These are phyloP conservation scores for Trichacis sp. DNA, from an alignment of 2,888 invertebrate genomes.

Conservation along the genomic window DNA sequence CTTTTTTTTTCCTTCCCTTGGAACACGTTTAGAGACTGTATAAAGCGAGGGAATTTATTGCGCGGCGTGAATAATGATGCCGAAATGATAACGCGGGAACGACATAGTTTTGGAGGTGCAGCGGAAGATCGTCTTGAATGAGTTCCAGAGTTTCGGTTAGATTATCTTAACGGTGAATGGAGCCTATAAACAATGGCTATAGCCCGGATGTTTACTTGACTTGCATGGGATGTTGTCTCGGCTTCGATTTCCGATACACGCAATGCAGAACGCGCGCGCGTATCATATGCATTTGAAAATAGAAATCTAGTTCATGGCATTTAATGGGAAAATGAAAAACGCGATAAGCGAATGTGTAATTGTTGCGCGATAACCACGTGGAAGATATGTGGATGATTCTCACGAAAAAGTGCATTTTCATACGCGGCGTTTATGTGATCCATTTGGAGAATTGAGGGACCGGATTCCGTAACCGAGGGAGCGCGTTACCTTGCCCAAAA, in stretches of 20 bases:
- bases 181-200: neutral
- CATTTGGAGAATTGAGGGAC: no score
- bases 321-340: no score
- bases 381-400: no score
- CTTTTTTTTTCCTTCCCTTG: neutral
- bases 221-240: constrained; percentile 13
- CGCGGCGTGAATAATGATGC: neutral
- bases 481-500: no score
- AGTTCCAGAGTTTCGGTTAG: constrained; percentile 7
- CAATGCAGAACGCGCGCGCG: constrained; percentile 13
- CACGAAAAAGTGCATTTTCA: no score
- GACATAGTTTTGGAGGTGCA: neutral
- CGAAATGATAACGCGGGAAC: neutral
- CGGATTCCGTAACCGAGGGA: no score
- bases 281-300: neutral
- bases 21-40: neutral
- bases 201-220: constrained; percentile 2
- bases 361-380: no score
- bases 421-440: no score
- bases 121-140: constrained; percentile 8
- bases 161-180: constrained; percentile 9
- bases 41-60: neutral
- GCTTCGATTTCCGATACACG: constrained; percentile 45
- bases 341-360: no score
- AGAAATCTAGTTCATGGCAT: neutral